Evolutionary conservation across 2,888 invertebrate genomes (phyloP).

Genomic region (Rhorus exstirpatorius): DNA sequence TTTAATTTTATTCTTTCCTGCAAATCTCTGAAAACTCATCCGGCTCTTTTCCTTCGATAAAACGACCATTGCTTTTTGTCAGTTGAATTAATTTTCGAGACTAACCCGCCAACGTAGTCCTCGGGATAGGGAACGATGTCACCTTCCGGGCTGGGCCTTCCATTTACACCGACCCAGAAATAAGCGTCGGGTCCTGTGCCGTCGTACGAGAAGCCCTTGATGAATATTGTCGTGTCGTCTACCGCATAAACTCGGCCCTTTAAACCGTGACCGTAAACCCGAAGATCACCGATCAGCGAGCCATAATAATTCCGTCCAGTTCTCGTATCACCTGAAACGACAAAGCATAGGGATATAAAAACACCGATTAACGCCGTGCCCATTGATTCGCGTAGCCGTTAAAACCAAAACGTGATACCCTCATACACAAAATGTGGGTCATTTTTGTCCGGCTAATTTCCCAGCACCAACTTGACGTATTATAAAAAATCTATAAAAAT

Average conservation of each 20-base stretch:
- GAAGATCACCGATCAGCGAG: constrained; percentile 91
- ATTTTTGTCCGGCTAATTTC: no score
- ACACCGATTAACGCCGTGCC: neutral
- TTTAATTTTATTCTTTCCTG: no score
- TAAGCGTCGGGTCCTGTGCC: constrained; percentile 95
- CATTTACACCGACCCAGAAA: constrained; percentile 96
- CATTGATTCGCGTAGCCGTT: no score
- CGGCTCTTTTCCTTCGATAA: constrained; percentile 11
- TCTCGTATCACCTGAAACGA: constrained; percentile 76
- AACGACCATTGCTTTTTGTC: neutral
- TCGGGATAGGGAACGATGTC: constrained; percentile 95
- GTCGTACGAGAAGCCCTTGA: constrained; percentile 95
- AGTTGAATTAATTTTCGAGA: constrained; percentile 55
- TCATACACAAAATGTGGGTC: no score
- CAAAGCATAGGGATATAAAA: constrained; percentile 12
- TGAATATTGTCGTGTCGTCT: constrained; percentile 95
- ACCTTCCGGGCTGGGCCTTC: constrained; percentile 93
- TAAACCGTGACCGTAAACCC: constrained; percentile 92
- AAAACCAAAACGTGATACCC: no score
- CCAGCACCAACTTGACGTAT: no score
- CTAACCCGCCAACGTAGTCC: constrained; percentile 93
- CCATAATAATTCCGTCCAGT: constrained; percentile 89
- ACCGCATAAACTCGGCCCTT: constrained; percentile 94
- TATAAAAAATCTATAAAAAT: no score
- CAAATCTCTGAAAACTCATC: neutral